Percentiles rank a stretch among this genome's conserved stretches.
Evolutionary conservation across 2,113 vertebrate genomes (phyloP).

Genomic region (Pangasianodon gigas): DNA sequence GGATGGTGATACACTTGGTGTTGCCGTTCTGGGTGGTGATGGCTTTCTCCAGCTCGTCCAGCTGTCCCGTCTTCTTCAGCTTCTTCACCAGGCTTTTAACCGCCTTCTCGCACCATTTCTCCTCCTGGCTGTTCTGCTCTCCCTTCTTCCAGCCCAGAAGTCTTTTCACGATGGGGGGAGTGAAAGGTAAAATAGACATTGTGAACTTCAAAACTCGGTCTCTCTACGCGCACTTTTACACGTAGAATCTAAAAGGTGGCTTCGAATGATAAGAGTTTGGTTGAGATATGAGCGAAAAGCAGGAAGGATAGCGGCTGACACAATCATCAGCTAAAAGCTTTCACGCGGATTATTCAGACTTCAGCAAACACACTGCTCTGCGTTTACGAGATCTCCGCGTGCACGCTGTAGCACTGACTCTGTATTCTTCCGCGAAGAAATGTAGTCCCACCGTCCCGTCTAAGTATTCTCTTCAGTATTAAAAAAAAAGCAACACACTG

Average conservation of each 20-base stretch:
- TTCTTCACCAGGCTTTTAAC: constrained; percentile 99
- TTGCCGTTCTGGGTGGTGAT: constrained; percentile 94
- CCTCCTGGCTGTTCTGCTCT: constrained; percentile 98
- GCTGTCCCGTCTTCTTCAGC: constrained; percentile 97
- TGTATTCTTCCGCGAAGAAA: constrained; percentile 70
- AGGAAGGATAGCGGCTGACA: background rate
- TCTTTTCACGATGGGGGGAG: constrained; percentile 96
- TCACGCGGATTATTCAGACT: background rate
- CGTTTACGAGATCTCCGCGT: constrained; percentile 11
- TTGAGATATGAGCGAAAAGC: background rate
- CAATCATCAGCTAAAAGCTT: constrained; percentile 3
- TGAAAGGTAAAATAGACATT: constrained; percentile 98
- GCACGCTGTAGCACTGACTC: constrained; percentile 7
- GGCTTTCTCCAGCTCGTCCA: constrained; percentile 98
- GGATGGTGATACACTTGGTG: constrained; percentile 99
- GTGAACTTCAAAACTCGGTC: constrained; percentile 56
- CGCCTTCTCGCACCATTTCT: constrained; percentile 99
- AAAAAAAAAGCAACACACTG: background rate
- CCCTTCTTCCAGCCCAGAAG: constrained; percentile 99
- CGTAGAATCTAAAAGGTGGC: background rate
- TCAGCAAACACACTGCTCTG: constrained; percentile 12
- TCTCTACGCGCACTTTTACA: constrained; percentile 58
- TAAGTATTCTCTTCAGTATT: background rate
- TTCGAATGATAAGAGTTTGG: background rate
- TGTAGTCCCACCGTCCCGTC: constrained; percentile 63